phyloP scores from a whole-genome alignment of 2,888 invertebrate genomes.

The Acleris cristana region DNA sequence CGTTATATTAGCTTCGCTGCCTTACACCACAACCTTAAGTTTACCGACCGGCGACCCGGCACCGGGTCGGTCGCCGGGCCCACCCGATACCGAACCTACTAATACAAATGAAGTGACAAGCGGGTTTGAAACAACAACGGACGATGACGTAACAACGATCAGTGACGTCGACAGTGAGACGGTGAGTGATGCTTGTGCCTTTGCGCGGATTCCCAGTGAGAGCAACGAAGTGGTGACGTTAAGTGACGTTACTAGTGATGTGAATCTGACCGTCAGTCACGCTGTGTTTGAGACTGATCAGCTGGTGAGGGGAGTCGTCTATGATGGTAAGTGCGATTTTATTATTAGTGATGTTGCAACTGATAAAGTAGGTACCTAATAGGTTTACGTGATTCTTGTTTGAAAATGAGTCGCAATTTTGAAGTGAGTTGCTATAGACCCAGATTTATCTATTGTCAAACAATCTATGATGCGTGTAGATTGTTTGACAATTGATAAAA shows the following conservation, averaged over 20 bases:
- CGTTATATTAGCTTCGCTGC: conserved; percentile 66
- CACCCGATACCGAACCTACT: conserved; percentile 61
- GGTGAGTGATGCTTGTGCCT: conserved; percentile 71
- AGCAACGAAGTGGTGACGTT: conserved; percentile 71
- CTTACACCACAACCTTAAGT: conserved; percentile 70
- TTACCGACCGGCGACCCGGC: conserved; percentile 86
- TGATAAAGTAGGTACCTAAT: too few species aligned
- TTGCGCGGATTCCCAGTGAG: conserved; percentile 72
- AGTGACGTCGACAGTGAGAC: conserved; percentile 46
- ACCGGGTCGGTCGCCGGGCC: conserved; percentile 87
- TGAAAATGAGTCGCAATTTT: too few species aligned
- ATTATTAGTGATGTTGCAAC: too few species aligned
- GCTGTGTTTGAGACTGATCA: conserved; percentile 78
- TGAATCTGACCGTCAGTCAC: conserved; percentile 80
- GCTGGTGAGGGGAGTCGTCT: conserved; percentile 80
- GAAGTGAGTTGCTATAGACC: too few species aligned
- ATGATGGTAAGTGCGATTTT: conserved; percentile 83
- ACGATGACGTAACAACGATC: conserved; percentile 50
- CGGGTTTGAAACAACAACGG: conserved; percentile 58
- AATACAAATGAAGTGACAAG: not conserved
- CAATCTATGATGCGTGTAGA: too few species aligned
- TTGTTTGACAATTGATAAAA: too few species aligned
- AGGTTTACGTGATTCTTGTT: too few species aligned
- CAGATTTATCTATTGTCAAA: too few species aligned
- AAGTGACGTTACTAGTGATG: conserved; percentile 69